phyloP scores from a whole-genome alignment of 2,797 vertebrate species.

The Glossophaga mutica region DNA sequence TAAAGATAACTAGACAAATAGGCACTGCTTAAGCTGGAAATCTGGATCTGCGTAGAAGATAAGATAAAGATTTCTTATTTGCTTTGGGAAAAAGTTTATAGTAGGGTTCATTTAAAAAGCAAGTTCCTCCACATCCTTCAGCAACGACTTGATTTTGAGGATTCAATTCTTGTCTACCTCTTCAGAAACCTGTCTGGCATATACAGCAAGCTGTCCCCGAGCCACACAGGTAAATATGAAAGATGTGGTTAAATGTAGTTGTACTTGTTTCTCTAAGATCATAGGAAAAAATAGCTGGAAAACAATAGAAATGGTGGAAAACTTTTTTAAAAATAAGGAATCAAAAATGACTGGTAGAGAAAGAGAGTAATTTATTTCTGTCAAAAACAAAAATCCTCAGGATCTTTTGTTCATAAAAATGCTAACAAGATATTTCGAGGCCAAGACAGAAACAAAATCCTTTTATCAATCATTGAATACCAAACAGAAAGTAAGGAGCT shows the following conservation, averaged over 20 bases:
- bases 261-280: background rate
- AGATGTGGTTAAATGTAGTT: background rate
- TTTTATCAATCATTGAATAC: background rate
- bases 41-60: constrained; percentile 6
- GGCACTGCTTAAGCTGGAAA: background rate
- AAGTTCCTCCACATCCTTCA: background rate
- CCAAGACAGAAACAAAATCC: background rate
- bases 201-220: background rate
- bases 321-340: background rate
- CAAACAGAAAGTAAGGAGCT: background rate
- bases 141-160: background rate
- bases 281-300: background rate
- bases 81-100: background rate
- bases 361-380: background rate
- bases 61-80: constrained; percentile 19
- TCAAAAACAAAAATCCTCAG: background rate
- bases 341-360: background rate
- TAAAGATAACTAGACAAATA: constrained; percentile 33
- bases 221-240: background rate
- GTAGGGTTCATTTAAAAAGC: constrained; percentile 22
- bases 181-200: background rate
- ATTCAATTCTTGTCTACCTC: background rate
- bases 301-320: background rate
- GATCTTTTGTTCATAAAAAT: background rate
- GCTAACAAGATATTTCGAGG: constrained; percentile 30